Percentiles rank a stretch among this genome's conserved stretches.
These are phyloP conservation scores for Limnephilus auricula DNA, from an alignment of 2,888 invertebrate species.

Conservation along the genomic window DNA sequence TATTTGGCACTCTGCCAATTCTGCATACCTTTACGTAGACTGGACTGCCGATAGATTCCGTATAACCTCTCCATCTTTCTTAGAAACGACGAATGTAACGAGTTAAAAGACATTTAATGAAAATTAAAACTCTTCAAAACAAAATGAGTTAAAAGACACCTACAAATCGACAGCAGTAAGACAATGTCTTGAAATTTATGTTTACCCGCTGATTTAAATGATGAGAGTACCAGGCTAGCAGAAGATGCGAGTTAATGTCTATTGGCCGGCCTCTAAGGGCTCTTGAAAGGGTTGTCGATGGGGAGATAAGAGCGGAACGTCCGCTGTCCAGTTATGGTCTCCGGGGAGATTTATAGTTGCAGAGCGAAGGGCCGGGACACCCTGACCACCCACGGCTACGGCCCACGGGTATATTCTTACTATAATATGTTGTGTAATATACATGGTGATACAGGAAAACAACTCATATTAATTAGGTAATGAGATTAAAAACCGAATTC, in stretches of 20 bases:
- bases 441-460: neutral
- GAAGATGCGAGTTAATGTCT: neutral
- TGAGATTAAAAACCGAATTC: neutral
- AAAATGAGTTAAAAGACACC: neutral
- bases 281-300: neutral
- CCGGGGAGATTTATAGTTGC: neutral
- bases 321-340: neutral
- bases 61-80: neutral
- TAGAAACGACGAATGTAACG: neutral
- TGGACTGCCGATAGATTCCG: too few species aligned
- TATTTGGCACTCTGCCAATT: neutral
- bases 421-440: neutral
- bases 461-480: neutral
- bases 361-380: neutral
- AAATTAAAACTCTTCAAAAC: too few species aligned
- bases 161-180: too few species aligned
- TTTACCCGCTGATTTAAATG: neutral
- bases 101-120: too few species aligned
- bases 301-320: neutral
- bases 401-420: neutral
- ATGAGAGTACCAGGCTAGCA: neutral
- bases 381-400: constrained; percentile 14
- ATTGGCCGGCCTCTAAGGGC: neutral
- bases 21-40: neutral
- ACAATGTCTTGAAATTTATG: too few species aligned